Base-by-base conservation (phyloP, 2,113 vertebrate genomes). In the Sminthopsis crassicaudata region DNA sequence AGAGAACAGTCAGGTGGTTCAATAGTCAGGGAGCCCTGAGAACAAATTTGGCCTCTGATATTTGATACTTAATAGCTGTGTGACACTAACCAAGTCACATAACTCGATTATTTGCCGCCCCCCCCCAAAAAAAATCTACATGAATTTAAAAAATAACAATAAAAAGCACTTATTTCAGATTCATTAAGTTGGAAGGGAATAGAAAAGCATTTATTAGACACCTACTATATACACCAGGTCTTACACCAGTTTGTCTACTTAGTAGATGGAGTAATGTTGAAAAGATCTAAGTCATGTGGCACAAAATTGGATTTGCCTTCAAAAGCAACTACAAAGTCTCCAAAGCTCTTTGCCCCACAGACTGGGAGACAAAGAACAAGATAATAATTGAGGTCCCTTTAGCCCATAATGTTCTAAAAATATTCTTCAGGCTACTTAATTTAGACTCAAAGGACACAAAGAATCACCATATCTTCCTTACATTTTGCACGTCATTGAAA, bases 401-500 rank as follows among this genome's bases (percentile, higher is more conserved):
- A 42, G 42, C 19, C n/a, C 67, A 84, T 84, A 84, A 84, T 19
- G 42, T 91, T 96, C 96, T 91, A 26, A 46, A 96, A 93, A 95
- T 48, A 93, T 16, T 91, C 95, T 94, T 94, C 88, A 95, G 52
- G 57, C 52, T 51, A 26, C 90, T 93, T 96, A 23, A 92, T 22
- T 93, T 51, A 30, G 95, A 93, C 53, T 93, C 91, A 84, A 84
- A 84, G 67, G n/a, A 84, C 36, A 84, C 16, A 84, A n/a, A 84
- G 5, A 95, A 53, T 93, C 53, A 94, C 46, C 27, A 89, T 91
- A 52, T n/a, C n/a, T 92, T 93, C 1, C 48, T 95, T 94, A 93
- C 27, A 93, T 95, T 95, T 95, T 93, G 94, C 27, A 52, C 48
- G 55, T 52, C 92, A 89, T 91, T 84, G n/a, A 94, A 90, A 93